Conservation (phyloP, 2,888 invertebrate genomes). For the Lycaena phlaeas region DNA sequence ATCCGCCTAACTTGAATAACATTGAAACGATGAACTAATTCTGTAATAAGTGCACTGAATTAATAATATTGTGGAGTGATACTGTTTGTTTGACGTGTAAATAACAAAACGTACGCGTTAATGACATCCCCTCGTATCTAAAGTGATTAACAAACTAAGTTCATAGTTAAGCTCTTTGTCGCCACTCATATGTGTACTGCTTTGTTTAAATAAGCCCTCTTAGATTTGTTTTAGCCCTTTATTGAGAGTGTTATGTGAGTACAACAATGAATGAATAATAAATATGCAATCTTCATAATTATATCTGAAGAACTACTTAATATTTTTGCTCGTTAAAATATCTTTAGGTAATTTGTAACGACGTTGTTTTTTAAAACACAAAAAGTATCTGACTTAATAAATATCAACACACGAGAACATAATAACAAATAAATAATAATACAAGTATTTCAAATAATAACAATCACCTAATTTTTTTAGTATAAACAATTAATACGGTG, state of each 20-base stretch:
- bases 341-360: no score
- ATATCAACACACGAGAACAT: no score
- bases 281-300: not conserved
- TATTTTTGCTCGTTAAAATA: no score
- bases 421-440: no score
- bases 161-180: constrained; percentile 6
- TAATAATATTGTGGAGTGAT: constrained; percentile 21
- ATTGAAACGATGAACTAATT: constrained; percentile 40
- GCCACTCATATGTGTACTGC: not conserved
- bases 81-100: constrained; percentile 10
- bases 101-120: constrained; percentile 12
- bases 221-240: constrained; percentile 4
- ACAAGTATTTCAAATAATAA: no score
- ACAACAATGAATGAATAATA: not conserved
- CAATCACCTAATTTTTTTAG: no score
- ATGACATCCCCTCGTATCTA: constrained; percentile 11
- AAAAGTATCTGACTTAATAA: no score
- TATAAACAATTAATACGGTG: no score
- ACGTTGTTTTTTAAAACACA: no score
- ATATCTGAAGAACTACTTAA: no score
- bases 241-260: constrained; percentile 2
- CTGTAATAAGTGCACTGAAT: constrained; percentile 42
- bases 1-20: constrained; percentile 61
- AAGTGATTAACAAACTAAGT: constrained; percentile 11
- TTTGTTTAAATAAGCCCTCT: constrained; percentile 5